phyloP scores from a whole-genome alignment of 2,113 vertebrate species.

The Oreotrochilus melanogaster region DNA sequence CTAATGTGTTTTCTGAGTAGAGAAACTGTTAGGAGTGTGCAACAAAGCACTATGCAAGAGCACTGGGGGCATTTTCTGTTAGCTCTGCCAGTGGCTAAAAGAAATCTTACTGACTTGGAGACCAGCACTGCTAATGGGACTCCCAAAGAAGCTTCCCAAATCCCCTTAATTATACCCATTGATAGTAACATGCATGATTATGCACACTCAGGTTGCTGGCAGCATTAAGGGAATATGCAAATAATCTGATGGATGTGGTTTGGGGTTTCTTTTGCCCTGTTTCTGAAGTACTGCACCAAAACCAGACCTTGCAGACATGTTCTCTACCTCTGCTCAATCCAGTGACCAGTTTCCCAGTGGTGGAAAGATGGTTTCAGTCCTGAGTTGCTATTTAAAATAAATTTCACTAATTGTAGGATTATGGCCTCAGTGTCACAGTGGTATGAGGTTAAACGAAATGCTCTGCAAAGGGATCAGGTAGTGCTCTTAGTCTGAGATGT shows the following conservation, averaged over 20 bases:
- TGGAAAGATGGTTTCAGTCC: background rate
- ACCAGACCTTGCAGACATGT: background rate
- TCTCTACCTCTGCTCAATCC: background rate
- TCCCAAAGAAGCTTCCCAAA: background rate
- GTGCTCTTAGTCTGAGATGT: background rate
- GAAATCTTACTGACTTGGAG: no score
- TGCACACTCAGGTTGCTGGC: background rate
- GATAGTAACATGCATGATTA: background rate
- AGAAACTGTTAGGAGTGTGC: background rate
- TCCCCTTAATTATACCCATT: background rate
- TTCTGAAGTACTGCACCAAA: background rate
- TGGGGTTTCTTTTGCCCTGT: background rate
- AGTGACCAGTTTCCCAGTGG: background rate
- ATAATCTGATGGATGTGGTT: background rate
- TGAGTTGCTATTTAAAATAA: background rate
- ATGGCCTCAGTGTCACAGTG: background rate
- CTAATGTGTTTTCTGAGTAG: background rate
- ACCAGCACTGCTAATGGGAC: background rate
- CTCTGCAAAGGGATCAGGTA: background rate
- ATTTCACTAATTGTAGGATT: background rate
- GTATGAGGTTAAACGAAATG: background rate
- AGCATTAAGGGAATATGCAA: background rate
- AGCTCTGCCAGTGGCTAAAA: background rate
- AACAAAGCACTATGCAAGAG: fast-evolving
- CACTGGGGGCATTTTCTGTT: fast-evolving